These are phyloP conservation scores for Amphiduros pacificus DNA, from an alignment of 2,888 invertebrate species.

Conservation along the genomic window DNA sequence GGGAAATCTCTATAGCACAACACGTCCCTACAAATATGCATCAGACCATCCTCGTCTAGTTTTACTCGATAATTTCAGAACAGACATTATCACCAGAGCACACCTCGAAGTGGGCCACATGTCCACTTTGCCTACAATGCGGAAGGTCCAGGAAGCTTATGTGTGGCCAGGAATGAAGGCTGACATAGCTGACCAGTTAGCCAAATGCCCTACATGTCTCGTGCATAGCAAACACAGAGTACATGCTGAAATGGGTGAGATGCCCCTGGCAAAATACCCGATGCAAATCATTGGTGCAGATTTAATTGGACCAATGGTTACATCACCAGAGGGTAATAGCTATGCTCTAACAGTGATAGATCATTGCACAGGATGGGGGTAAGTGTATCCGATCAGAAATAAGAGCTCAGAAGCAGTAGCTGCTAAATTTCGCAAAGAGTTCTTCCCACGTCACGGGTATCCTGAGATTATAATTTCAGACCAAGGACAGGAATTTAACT, in stretches of 20 bases:
- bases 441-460: not conserved
- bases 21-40: not conserved
- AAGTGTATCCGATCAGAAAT: not conserved
- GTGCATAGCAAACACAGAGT: not conserved
- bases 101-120: constrained; percentile 1
- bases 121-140: not conserved
- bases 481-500: not conserved
- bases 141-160: not conserved
- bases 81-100: not conserved
- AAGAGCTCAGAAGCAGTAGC: not conserved
- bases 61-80: not conserved
- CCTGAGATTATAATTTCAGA: not conserved
- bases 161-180: constrained; percentile 1
- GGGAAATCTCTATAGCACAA: not conserved
- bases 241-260: not conserved
- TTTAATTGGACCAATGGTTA: not conserved
- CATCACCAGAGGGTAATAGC: not conserved
- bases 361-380: not conserved
- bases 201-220: not conserved
- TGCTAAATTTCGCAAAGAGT: not conserved
- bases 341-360: not conserved
- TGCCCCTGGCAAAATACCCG: not conserved
- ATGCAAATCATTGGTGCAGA: not conserved
- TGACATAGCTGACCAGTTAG: not conserved
- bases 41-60: too few species aligned